Evolutionary conservation across 2,888 invertebrate species (phyloP).

Genomic region (Lapara coniferarum): DNA sequence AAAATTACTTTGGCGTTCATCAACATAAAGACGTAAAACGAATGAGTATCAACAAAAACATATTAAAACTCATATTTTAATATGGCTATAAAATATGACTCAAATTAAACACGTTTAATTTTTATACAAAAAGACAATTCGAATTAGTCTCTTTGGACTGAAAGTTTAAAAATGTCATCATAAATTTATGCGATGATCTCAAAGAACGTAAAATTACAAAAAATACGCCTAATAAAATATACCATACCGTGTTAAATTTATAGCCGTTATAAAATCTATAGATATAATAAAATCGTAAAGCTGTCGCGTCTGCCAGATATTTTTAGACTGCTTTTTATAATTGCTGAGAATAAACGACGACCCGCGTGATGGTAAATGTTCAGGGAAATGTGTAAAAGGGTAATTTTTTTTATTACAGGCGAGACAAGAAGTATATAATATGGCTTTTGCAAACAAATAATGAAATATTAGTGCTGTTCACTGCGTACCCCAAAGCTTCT

Average conservation of each 20-base stretch:
- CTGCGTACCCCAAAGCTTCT: no score
- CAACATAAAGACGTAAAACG: not conserved
- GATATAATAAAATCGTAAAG: not conserved
- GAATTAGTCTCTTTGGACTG: not conserved
- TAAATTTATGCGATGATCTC: conserved; percentile 5
- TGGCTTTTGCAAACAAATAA: no score
- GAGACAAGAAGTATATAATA: no score
- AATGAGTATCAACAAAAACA: conserved; percentile 5
- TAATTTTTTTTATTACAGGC: no score
- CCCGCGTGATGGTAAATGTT: no score
- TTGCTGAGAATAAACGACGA: no score
- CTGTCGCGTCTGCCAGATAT: not conserved
- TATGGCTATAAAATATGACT: conserved; percentile 10
- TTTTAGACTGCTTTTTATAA: no score
- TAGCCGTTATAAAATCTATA: conserved; percentile 1
- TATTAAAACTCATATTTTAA: conserved; percentile 11
- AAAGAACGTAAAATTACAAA: not conserved
- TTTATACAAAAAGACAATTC: not conserved
- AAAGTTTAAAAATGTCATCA: conserved; percentile 6
- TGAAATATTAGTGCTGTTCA: no score
- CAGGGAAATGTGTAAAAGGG: no score
- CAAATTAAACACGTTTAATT: conserved; percentile 13
- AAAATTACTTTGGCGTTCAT: not conserved
- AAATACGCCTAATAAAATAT: not conserved
- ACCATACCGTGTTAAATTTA: not conserved